phyloP scores from a whole-genome alignment of 2,888 invertebrate genomes.

The Euclidia mi region DNA sequence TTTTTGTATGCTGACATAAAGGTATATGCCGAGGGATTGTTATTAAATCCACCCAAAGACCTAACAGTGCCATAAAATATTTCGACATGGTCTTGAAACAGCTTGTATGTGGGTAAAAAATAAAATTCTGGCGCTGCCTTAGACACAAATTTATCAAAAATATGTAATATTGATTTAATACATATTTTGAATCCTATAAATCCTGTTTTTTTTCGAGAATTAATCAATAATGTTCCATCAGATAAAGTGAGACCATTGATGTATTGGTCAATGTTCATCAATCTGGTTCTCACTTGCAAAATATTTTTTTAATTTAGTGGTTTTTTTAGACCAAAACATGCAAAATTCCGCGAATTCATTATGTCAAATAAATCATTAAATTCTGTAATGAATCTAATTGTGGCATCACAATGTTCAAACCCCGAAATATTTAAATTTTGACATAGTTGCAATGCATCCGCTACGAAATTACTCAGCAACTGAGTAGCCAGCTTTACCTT shows the following conservation, averaged over 20 bases:
- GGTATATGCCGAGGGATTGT: too few relatives aligned
- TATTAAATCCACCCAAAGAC: conserved; percentile 10
- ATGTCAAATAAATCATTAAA: conserved; percentile 3
- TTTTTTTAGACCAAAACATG: too few relatives aligned
- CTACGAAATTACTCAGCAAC: neutral
- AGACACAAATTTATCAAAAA: neutral
- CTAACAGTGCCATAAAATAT: too few relatives aligned
- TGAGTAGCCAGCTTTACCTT: too few relatives aligned
- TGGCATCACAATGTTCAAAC: too few relatives aligned
- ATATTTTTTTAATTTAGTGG: too few relatives aligned
- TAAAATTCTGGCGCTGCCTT: neutral
- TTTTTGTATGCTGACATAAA: conserved; percentile 17
- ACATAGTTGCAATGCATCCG: too few relatives aligned
- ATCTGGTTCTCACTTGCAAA: neutral
- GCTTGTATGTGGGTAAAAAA: neutral
- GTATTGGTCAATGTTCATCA: too few relatives aligned
- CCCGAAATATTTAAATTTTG: too few relatives aligned
- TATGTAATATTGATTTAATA: neutral
- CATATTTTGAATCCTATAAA: conserved; percentile 6
- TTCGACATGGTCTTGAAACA: conserved; percentile 8
- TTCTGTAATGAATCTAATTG: too few relatives aligned
- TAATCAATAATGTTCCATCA: neutral
- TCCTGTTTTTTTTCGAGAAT: conserved; percentile 6
- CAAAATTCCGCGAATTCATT: too few relatives aligned
- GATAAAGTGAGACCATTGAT: too few relatives aligned